Evolutionary conservation across 1,140 invertebrate species (phyloP).

Genomic region (Drosophila busckii): DNA sequence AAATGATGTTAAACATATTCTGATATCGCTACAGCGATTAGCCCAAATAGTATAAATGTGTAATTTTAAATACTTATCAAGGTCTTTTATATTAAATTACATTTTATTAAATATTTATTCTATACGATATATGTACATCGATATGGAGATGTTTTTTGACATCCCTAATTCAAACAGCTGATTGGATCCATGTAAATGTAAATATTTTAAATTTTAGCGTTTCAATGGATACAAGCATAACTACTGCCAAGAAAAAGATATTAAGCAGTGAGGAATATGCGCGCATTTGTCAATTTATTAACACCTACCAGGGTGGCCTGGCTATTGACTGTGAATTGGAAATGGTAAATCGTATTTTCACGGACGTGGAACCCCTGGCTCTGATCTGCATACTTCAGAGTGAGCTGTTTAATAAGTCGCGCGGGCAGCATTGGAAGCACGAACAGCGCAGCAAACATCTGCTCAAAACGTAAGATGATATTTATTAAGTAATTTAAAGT

Average conservation of each 20-base stretch:
- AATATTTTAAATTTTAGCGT: slow-evolving; percentile 7
- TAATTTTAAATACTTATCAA: neutral
- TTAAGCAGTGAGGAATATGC: slow-evolving; percentile 38
- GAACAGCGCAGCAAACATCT: slow-evolving; percentile 56
- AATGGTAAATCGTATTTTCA: slow-evolving; percentile 67
- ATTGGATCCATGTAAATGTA: slow-evolving; percentile 15
- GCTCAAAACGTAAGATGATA: slow-evolving; percentile 42
- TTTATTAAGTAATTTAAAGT: neutral
- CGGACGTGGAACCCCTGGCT: slow-evolving; percentile 78
- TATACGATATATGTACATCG: too few relatives aligned
- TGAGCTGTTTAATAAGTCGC: slow-evolving; percentile 61
- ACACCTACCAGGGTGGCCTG: slow-evolving; percentile 52
- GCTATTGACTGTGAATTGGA: slow-evolving; percentile 77
- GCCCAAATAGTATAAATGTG: too few relatives aligned
- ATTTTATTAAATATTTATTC: too few relatives aligned
- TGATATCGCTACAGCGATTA: too few relatives aligned
- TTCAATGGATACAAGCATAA: slow-evolving; percentile 24
- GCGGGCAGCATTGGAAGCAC: slow-evolving; percentile 79
- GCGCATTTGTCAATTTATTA: slow-evolving; percentile 57
- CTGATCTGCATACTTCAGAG: slow-evolving; percentile 81
- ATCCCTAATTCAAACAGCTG: slow-evolving; percentile 31
- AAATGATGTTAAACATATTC: too few relatives aligned
- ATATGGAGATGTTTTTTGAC: too few relatives aligned
- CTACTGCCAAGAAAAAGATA: slow-evolving; percentile 31
- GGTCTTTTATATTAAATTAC: too few relatives aligned